Evolutionary conservation across 2,113 vertebrate species (phyloP).

Genomic region (Baryphthengus martii): DNA sequence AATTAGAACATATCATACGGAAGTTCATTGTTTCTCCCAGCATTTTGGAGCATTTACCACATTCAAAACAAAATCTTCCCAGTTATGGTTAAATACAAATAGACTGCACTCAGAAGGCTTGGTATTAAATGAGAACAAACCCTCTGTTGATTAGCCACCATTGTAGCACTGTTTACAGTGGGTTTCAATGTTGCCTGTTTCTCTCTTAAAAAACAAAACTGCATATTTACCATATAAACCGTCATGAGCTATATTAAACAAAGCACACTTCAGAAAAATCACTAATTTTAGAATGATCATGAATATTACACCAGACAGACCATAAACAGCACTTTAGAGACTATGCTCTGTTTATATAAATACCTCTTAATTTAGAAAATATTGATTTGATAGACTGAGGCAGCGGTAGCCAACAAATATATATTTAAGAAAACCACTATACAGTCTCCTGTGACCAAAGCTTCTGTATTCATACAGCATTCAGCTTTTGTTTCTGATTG

Average conservation of each 20-base stretch:
- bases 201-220: not conserved
- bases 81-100: not conserved
- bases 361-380: not conserved
- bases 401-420: not conserved
- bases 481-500: not conserved
- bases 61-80: not conserved
- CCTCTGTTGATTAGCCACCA: not conserved
- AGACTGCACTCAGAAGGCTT: not conserved
- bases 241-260: not conserved
- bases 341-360: not conserved
- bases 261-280: not conserved
- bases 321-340: conserved; percentile 1
- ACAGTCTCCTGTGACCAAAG: not conserved
- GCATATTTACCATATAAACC: not conserved
- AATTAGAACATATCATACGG: not conserved
- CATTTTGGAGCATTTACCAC: not conserved
- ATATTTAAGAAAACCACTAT: not conserved
- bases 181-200: not conserved
- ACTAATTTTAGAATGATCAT: not conserved
- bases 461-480: not conserved
- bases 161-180: not conserved
- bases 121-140: not conserved
- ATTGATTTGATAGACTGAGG: not conserved
- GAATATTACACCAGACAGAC: conserved; percentile 11
- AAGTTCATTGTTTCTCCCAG: not conserved